Evolutionary conservation across 2,888 invertebrate genomes (phyloP), one percentile per base, ranked within the genome.

Genomic region (Xylota sylvarum): DNA sequence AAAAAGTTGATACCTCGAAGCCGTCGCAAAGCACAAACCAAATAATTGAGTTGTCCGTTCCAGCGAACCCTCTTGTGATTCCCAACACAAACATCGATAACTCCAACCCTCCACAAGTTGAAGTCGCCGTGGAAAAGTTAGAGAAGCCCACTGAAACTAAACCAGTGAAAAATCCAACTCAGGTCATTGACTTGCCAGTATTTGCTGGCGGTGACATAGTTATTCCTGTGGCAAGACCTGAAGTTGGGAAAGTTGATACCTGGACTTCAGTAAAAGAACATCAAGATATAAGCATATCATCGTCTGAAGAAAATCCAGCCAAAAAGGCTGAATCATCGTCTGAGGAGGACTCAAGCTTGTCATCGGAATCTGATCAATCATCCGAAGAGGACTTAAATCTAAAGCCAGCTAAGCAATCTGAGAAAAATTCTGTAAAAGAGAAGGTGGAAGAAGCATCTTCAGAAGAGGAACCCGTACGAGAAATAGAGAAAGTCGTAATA

Each of bases 41-140:
- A 14, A 23, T 69, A 7, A 14, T 67, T 55, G 52, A 67, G 2
- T 10, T 69, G 5, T 5, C 27, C 1, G 67, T n/a, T 14, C 37
- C 52, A 1, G 5, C 30, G 2, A 4, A 19, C 7, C 37, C 67
- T 5, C n/a, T 6, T 30, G 30, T 0, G 0, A 14, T 10, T 7
- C 40, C 23, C 19, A 58, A 58, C 12, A 19, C 10, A 0, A 19
- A 10, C 1, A 9, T 43, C 7, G 43, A 43, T 2, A 23, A 62
- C 14, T 10, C 32, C 4, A 17, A 0, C 1, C 6, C 46, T 35
- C 7, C 2, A 12, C 17, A 35, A 65, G 65, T 17, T 17, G 14
- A 62, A 14, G 14, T 10, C 19, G 37, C 27, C 14, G 55, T 30
- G 2, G 30, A 10, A 6, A 56, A 35, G 30, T 4, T 35, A 32